Percentiles rank a stretch among this genome's conserved stretches.
These are phyloP conservation scores for Balanococcus diminutus DNA, from an alignment of 2,888 invertebrate species.

Conservation along the genomic window DNA sequence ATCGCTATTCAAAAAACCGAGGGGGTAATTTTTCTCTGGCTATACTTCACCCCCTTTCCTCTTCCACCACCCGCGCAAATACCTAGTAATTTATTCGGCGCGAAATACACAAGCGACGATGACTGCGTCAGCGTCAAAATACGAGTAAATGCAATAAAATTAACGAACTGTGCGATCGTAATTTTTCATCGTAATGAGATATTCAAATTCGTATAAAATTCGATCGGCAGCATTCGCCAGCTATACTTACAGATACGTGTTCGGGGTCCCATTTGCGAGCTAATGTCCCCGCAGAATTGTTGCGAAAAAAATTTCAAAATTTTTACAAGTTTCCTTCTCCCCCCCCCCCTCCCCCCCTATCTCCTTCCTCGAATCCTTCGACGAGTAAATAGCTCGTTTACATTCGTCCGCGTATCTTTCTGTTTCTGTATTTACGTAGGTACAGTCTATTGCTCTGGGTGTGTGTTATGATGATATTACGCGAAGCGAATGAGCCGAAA, in stretches of 20 bases:
- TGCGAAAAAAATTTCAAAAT: too few relatives aligned
- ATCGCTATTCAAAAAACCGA: not conserved
- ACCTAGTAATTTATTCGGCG: not conserved
- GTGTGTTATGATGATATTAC: not conserved
- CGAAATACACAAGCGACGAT: not conserved
- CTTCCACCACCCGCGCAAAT: not conserved
- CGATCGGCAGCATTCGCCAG: too few relatives aligned
- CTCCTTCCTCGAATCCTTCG: too few relatives aligned
- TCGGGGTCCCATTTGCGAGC: not conserved
- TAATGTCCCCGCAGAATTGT: too few relatives aligned
- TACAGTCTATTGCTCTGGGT: not conserved
- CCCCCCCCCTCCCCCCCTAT: not conserved
- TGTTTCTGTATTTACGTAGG: not conserved
- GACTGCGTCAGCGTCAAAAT: not conserved
- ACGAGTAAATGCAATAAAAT: not conserved
- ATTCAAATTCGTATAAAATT: not conserved
- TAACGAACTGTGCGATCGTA: not conserved
- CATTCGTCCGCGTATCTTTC: not conserved
- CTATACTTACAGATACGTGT: too few relatives aligned
- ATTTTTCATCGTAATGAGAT: not conserved
- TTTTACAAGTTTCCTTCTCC: too few relatives aligned
- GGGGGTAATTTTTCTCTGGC: not conserved
- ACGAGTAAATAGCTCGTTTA: too few relatives aligned
- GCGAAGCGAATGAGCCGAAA: not conserved
- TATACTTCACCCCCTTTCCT: not conserved